Evolutionary conservation across 2,888 invertebrate species (phyloP), one percentile per base, ranked within the genome.

Genomic region (Lasioglossum villosulum): DNA sequence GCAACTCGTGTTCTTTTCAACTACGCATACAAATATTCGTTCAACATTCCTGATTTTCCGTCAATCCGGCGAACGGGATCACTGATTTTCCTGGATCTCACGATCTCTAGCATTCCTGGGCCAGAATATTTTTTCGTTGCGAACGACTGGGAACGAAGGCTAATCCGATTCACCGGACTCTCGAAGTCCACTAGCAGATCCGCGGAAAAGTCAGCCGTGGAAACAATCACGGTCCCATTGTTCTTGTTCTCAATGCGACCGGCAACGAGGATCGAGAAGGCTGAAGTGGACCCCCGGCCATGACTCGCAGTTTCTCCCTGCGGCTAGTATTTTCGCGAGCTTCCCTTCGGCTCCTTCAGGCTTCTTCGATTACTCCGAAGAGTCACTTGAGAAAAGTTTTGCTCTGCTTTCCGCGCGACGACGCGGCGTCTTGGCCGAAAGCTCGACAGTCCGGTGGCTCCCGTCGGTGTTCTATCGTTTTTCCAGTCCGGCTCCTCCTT

Each of bases 231-330:
- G 8, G 34, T 48, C n/a, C 45, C 34, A 34, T 71, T 85, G 76
- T 82, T 86, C 77, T 42, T 37, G 30, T 71, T 48, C 70, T 75
- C 37, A 74, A 74, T 52, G 37, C 74, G 48, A 27, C n/a, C 34
- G 19, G 42, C 27, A 68, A 56, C 80, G 80, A 71, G 79, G 27
- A 37, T 73, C 27, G 19, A 66, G 68, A 56, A 68, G 42, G 59
- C 39, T 48, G 34, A 70, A 66, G 68, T 37, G 74, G 23, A 56
- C 23, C n/a, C 12, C 42, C n/a, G 12, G 23, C 19, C 8, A 27
- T n/a, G n/a, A 71, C 56, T 78, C 71, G 71, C 56, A 37, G 70
- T 12, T 16, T 66, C n/a, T 34, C 19, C 42, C 79, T 63, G 59
- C 48, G 37, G 27, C 42, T 16, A 27, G 59, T 56, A 75, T 80